Evolutionary conservation across 2,113 vertebrate genomes (phyloP).

Genomic region (Ictalurus punctatus): DNA sequence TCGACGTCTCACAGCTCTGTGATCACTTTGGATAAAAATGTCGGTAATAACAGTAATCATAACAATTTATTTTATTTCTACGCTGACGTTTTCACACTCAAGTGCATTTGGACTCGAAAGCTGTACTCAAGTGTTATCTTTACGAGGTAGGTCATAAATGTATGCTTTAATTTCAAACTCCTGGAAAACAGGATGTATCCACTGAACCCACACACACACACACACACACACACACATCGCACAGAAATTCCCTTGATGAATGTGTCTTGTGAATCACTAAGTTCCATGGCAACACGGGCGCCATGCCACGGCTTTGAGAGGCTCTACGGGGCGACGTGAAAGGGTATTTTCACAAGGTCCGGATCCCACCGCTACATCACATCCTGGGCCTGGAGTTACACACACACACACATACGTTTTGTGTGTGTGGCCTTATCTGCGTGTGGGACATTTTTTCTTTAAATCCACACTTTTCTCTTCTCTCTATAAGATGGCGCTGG

Average conservation of each 20-base stretch:
- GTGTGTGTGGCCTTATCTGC: constrained; percentile 14
- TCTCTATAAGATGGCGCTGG: background rate
- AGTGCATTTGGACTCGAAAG: background rate
- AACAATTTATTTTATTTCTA: background rate
- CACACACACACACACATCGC: constrained; percentile 47
- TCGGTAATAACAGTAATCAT: background rate
- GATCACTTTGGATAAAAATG: background rate
- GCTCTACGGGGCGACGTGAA: constrained; percentile 61
- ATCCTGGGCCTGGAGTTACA: constrained; percentile 34
- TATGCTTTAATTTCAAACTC: constrained; percentile 58
- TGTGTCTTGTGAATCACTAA: constrained; percentile 66
- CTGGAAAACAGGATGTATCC: constrained; percentile 58
- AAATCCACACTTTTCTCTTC: background rate
- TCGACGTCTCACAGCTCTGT: background rate
- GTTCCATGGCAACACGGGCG: constrained; percentile 72
- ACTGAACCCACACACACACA: constrained; percentile 40
- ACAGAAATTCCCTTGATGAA: constrained; percentile 71
- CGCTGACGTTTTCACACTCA: background rate
- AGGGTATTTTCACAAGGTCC: constrained; percentile 58
- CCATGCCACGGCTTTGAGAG: constrained; percentile 68
- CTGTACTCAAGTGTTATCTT: constrained; percentile 34
- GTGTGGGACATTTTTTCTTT: constrained; percentile 6
- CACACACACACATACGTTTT: background rate
- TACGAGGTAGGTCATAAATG: constrained; percentile 60
- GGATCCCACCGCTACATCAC: constrained; percentile 53